Base-by-base conservation (phyloP, 1,140 invertebrate species). In the Megalonaias nervosa region DNA sequence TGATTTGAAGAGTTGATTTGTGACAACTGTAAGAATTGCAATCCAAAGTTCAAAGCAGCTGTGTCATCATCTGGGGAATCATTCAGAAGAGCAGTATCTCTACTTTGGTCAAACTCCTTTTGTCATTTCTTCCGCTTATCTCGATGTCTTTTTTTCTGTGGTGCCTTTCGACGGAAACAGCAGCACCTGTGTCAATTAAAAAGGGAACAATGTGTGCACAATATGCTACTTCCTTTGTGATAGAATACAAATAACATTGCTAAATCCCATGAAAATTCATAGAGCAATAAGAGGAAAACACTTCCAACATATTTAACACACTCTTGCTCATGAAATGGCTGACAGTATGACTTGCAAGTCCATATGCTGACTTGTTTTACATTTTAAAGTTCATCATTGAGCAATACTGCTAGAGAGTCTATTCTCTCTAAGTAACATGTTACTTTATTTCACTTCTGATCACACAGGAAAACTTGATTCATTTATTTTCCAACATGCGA, bases 51-150 rank as follows among this genome's bases (percentile, higher is more conserved):
- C 31, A 71, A 59, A 21, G 76, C 56, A 55, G 71, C 73, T 12
- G 76, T 73, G 23, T 78, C 76, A 5, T 78, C 76, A 60, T 78
- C 76, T 21, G 76, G 76, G 4, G 76, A 68, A 14, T 65, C 38
- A 21, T 71, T 59, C 64, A 78, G 65, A 67, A 71, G 76, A 21
- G 76, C 76, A 68, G 76, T 78, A 78, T 78, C 76, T 67, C 67
- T 26, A 67, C 65, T 64, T 59, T 78, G 76, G 76, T 71, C 76
- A 78, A 78, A 78, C 76, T 71, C 76, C 60, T 73, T 66, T 58
- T 70, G 76, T 78, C 76, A 78, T 78, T 78, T 78, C 65, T 71
- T 71, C 12, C 76, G 23, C 59, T 78, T 78, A 21, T 78, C 76
- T 69, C 69, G 67, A 66, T 73, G 70, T 67, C 71, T 64, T 23